Evolutionary conservation across 2,113 vertebrate genomes (phyloP), one percentile per base, ranked within the genome.

Genomic region (Eublepharis macularius): DNA sequence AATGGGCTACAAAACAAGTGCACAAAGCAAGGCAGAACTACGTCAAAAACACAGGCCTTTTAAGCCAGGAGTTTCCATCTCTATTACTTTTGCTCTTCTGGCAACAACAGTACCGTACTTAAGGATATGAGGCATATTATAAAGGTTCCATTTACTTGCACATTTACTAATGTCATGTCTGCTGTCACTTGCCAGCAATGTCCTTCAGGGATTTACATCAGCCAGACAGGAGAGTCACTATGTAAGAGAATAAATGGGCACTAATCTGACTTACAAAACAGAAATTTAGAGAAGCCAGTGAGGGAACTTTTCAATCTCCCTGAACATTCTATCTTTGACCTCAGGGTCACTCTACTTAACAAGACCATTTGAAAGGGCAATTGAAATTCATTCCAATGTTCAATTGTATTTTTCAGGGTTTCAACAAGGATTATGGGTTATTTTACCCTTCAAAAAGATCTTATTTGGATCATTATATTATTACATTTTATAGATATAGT

Each of bases 291-390:
- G 77, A 63, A 26, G 49, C n/a, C 41, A 80, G 68, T 86, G 68
- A 63, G 68, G 54, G 69, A 86, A 86, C 69, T 49, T 86, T 86
- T 80, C 84, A 86, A 86, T 86, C 84, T 80, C 68, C 57, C 65
- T 26, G 41, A 80, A 86, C 77, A 74, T 86, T 86, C 26, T 41
- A 60, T 86, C 76, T 49, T 57, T 86, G 77, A 73, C 69, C 84
- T 86, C 68, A 86, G 54, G 77, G 77, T 80, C 78, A 80, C 24
- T 49, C 26, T 86, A 80, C 41, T 74, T 86, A 80, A 86, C 68
- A 49, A 49, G 77, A 70, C 68, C 68, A 80, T 80, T 86, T 80
- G 69, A 54, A 57, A 80, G 84, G 76, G 84, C 83, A 86, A 86
- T 74, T 73, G 84, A 54, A 84, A 86, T 86, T 80, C 84, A 86